Evolutionary conservation across 2,797 vertebrate genomes (phyloP).

Genomic region (Gymnoscopelus microlampas): DNA sequence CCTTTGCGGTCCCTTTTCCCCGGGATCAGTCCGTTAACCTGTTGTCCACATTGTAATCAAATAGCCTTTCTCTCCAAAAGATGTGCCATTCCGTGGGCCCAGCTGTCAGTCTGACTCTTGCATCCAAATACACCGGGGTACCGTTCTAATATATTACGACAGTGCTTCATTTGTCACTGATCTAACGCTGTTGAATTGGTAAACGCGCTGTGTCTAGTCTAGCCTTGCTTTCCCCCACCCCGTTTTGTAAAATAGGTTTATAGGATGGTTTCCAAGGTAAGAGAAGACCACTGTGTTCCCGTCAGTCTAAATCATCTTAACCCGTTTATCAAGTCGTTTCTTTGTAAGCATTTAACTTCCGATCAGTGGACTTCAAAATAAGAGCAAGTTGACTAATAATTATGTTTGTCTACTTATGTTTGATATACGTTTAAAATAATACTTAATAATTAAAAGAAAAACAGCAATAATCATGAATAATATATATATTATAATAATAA

Average conservation of each 20-base stretch:
- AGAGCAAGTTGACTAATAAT: no score
- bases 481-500: no score
- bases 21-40: slow-evolving; percentile 50
- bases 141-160: slow-evolving; percentile 34
- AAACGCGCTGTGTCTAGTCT: not conserved
- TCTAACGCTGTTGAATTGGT: slow-evolving; percentile 46
- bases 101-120: slow-evolving; percentile 82
- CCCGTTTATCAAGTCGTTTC: no score
- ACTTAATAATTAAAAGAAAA: no score
- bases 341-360: no score
- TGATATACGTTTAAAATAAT: no score
- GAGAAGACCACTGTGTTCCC: no score
- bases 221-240: not conserved
- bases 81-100: slow-evolving; percentile 70
- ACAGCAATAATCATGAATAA: no score
- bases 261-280: slow-evolving; percentile 17
- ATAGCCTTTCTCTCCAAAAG: slow-evolving; percentile 46
- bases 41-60: slow-evolving; percentile 47
- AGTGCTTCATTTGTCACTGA: slow-evolving; percentile 43
- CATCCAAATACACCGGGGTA: slow-evolving; percentile 82
- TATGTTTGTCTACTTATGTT: no score
- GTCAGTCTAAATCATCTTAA: no score
- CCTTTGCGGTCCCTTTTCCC: slow-evolving; percentile 19
- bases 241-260: slow-evolving; percentile 34
- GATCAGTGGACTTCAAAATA: no score